Percentiles rank a stretch among this genome's conserved stretches.
phyloP scores from a whole-genome alignment of 2,797 vertebrate species.

The Danio tinwini region DNA sequence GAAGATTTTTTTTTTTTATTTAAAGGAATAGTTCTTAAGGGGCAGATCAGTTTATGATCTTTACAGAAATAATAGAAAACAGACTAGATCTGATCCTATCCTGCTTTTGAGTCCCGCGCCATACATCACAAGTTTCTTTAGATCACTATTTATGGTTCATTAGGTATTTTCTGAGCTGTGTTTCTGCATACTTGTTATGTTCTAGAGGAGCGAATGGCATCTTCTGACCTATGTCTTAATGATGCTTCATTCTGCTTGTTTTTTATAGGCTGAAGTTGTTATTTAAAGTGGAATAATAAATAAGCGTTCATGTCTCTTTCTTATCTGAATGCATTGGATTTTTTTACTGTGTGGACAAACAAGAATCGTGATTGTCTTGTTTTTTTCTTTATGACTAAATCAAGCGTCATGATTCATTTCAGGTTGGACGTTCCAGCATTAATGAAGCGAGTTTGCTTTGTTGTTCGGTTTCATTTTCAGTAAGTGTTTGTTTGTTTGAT shows the following conservation, averaged over 20 bases:
- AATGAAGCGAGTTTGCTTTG: constrained; percentile 17
- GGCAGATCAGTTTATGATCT: too few relatives aligned
- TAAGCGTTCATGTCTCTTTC: constrained; percentile 55
- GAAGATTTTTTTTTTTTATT: too few relatives aligned
- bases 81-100: constrained; percentile 64
- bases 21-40: too few relatives aligned
- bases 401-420: constrained; percentile 1
- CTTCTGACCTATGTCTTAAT: constrained; percentile 54
- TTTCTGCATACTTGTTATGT: constrained; percentile 61
- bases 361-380: constrained; percentile 12
- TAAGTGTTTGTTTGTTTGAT: constrained; percentile 15
- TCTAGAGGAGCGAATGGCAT: constrained; percentile 46
- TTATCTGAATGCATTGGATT: constrained; percentile 42
- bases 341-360: constrained; percentile 17
- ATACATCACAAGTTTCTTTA: constrained; percentile 62
- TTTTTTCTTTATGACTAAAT: constrained; percentile 19
- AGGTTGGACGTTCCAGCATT: constrained; percentile 1
- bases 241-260: constrained; percentile 59
- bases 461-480: constrained; percentile 28
- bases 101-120: constrained; percentile 56
- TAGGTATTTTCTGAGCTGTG: constrained; percentile 63
- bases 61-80: too few relatives aligned
- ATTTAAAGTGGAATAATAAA: constrained; percentile 59
- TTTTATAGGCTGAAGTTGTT: constrained; percentile 60
- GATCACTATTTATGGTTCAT: constrained; percentile 67